These are phyloP conservation scores for Chrysemys picta DNA, from an alignment of 2,113 vertebrate genomes.

Conservation along the genomic window DNA sequence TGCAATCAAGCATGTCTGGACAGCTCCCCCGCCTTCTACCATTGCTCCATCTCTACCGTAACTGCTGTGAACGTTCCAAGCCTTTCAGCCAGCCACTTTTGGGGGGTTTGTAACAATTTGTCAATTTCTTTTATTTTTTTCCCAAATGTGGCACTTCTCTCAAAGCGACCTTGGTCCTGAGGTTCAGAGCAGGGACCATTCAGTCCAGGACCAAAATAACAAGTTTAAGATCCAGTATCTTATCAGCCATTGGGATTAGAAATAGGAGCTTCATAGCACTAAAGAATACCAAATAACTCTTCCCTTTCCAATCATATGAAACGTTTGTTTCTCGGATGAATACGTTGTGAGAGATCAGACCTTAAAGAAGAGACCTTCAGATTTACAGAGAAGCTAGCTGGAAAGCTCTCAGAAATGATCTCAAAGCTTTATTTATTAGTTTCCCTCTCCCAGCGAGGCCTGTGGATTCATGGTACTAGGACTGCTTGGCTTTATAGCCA, in stretches of 20 bases:
- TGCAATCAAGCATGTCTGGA: background rate
- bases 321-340: background rate
- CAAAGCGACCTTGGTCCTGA: background rate
- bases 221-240: background rate
- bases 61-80: background rate
- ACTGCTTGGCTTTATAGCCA: background rate
- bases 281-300: background rate
- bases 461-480: background rate
- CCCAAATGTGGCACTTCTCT: background rate
- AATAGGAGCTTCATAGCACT: background rate
- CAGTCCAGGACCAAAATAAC: background rate
- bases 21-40: background rate
- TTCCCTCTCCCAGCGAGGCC: background rate
- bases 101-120: background rate
- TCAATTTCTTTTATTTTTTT: background rate
- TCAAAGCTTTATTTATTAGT: background rate
- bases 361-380: background rate
- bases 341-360: background rate
- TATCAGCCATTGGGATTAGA: background rate
- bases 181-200: background rate
- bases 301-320: background rate
- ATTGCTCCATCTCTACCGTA: background rate
- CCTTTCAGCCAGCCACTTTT: background rate
- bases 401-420: no score
- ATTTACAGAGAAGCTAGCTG: background rate